phyloP scores from a whole-genome alignment of 2,888 invertebrate species.

The Acrobasis consociella region DNA sequence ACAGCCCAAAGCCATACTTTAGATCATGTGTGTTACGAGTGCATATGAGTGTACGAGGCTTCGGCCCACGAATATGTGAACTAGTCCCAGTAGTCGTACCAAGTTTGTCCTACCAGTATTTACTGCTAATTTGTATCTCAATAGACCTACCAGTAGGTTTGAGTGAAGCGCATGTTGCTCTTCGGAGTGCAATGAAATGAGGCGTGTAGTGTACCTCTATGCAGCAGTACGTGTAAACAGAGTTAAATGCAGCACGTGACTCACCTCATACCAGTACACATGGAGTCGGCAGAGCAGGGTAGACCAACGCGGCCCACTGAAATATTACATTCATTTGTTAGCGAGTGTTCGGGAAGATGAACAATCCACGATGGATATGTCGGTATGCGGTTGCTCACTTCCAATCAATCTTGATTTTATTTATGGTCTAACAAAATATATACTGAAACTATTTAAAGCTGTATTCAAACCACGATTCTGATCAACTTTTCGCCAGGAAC shows the following conservation, averaged over 20 bases:
- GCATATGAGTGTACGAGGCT: too few relatives aligned
- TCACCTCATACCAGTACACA: conserved; percentile 78
- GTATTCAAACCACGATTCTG: too few relatives aligned
- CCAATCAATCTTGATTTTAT: neutral
- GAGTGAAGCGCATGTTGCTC: neutral
- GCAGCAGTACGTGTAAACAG: conserved; percentile 26
- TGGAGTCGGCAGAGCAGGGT: conserved; percentile 57
- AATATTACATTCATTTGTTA: conserved; percentile 44
- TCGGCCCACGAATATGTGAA: too few relatives aligned
- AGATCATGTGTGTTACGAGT: too few relatives aligned
- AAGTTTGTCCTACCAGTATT: too few relatives aligned
- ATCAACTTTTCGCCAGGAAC: too few relatives aligned
- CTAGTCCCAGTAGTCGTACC: too few relatives aligned
- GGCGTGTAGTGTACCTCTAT: neutral
- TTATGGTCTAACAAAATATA: too few relatives aligned
- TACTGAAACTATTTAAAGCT: too few relatives aligned
- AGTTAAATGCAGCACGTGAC: conserved; percentile 57
- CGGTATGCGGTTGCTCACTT: neutral
- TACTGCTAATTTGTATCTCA: too few relatives aligned
- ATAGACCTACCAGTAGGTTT: too few relatives aligned
- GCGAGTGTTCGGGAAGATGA: neutral
- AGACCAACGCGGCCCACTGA: conserved; percentile 61
- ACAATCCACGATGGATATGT: neutral
- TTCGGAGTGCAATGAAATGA: neutral
- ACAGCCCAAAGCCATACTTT: too few relatives aligned